These are phyloP conservation scores for Dasypolia templi DNA, from an alignment of 2,888 invertebrate genomes.

Conservation along the genomic window DNA sequence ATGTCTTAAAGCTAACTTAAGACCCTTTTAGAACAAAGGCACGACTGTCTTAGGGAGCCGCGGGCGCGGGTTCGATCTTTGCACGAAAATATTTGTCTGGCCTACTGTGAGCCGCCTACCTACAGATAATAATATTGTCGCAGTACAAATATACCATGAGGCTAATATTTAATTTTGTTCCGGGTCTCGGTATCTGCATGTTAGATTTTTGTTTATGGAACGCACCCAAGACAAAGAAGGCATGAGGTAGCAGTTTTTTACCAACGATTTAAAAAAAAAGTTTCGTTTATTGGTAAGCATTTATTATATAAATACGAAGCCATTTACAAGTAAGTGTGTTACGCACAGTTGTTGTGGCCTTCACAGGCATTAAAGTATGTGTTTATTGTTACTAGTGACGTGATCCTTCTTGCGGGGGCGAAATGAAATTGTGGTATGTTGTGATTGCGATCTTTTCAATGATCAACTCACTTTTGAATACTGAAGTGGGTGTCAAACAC, in stretches of 20 bases:
- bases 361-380: slow-evolving; percentile 68
- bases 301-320: slow-evolving; percentile 40
- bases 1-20: not conserved
- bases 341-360: slow-evolving; percentile 68
- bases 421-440: slow-evolving; percentile 81
- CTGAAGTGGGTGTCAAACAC: slow-evolving; percentile 73
- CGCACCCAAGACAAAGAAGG: slow-evolving; percentile 38
- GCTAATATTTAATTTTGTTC: slow-evolving; percentile 42
- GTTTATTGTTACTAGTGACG: slow-evolving; percentile 79
- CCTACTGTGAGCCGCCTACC: slow-evolving; percentile 49
- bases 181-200: slow-evolving; percentile 41
- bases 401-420: slow-evolving; percentile 83
- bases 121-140: slow-evolving; percentile 34
- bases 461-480: slow-evolving; percentile 78
- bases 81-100: slow-evolving; percentile 42
- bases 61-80: slow-evolving; percentile 1
- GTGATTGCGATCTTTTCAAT: slow-evolving; percentile 84
- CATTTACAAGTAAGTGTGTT: slow-evolving; percentile 51
- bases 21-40: slow-evolving; percentile 9
- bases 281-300: slow-evolving; percentile 42
- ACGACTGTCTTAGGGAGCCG: not conserved
- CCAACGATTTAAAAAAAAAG: slow-evolving; percentile 9
- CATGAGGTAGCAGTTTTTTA: slow-evolving; percentile 26
- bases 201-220: slow-evolving; percentile 21
- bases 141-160: slow-evolving; percentile 28